phyloP scores from a whole-genome alignment of 1,140 invertebrate genomes.

The Archegozetes longisetosus region DNA sequence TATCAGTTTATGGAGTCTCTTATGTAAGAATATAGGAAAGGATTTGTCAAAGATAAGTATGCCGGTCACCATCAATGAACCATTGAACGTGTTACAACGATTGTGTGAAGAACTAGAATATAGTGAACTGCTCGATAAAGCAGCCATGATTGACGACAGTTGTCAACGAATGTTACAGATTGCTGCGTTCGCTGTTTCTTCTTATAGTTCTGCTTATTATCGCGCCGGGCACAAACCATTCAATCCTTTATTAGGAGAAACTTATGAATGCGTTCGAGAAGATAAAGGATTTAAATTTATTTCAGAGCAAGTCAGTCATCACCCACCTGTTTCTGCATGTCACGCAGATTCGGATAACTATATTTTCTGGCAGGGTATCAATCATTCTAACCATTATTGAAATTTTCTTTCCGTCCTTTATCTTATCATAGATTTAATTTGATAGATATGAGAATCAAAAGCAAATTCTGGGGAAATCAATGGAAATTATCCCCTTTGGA shows the following conservation, averaged over 20 bases:
- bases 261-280: conserved; percentile 58
- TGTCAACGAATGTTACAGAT: conserved; percentile 54
- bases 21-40: conserved; percentile 70
- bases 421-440: conserved; percentile 25
- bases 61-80: conserved; percentile 69
- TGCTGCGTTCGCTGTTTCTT: conserved; percentile 64
- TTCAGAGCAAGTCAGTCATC: conserved; percentile 61
- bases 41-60: conserved; percentile 63
- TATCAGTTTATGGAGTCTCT: conserved; percentile 57
- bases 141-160: conserved; percentile 41
- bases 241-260: conserved; percentile 70
- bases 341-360: conserved; percentile 57
- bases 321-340: conserved; percentile 67
- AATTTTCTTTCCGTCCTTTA: background rate
- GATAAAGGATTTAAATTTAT: conserved; percentile 59
- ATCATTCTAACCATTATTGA: background rate
- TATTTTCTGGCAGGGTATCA: conserved; percentile 51
- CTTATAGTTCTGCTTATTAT: conserved; percentile 57
- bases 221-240: conserved; percentile 70
- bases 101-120: conserved; percentile 74
- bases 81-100: conserved; percentile 58
- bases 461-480: conserved; percentile 83
- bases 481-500: conserved; percentile 69
- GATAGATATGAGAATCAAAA: conserved; percentile 54
- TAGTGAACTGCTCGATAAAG: conserved; percentile 55